Conservation (phyloP, 1,140 invertebrate genomes). For the Papilio machaon region DNA sequence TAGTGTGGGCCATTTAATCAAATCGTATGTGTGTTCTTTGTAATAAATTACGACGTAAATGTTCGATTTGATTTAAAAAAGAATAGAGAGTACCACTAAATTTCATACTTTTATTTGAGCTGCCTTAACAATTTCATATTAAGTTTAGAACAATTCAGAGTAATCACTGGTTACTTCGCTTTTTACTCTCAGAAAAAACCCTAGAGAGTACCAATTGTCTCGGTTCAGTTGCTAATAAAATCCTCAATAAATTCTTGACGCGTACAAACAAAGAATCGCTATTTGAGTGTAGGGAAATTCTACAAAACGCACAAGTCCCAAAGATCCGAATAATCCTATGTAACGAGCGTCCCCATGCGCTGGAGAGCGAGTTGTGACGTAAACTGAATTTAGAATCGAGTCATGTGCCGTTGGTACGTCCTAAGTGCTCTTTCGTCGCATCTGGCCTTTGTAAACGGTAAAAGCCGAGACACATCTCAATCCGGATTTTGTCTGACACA, state of each 20-base stretch:
- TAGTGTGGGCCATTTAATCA: background rate
- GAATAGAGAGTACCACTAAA: background rate
- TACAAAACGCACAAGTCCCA: constrained; percentile 8
- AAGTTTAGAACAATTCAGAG: background rate
- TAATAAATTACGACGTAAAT: background rate
- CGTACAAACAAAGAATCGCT: background rate
- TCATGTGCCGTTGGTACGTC: constrained; percentile 27
- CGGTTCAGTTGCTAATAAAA: constrained; percentile 8
- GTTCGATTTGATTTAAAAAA: background rate
- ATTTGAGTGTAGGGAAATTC: constrained; percentile 15
- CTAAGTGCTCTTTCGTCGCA: constrained; percentile 27
- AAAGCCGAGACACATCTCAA: constrained; percentile 14
- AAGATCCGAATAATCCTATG: constrained; percentile 8
- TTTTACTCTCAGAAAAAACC: background rate
- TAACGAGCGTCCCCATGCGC: constrained; percentile 5
- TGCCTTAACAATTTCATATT: background rate
- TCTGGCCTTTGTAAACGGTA: constrained; percentile 25
- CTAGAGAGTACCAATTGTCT: background rate
- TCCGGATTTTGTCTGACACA: background rate
- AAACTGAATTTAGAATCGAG: constrained; percentile 29
- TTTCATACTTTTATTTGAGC: background rate
- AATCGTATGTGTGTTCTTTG: background rate
- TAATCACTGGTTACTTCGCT: background rate
- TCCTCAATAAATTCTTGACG: background rate
- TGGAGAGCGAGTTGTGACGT: background rate